A percentile compares a stretch with the other conserved stretches of the same genome.
phyloP scores from a whole-genome alignment of 2,113 vertebrate species.

The Phrynosoma platyrhinos region DNA sequence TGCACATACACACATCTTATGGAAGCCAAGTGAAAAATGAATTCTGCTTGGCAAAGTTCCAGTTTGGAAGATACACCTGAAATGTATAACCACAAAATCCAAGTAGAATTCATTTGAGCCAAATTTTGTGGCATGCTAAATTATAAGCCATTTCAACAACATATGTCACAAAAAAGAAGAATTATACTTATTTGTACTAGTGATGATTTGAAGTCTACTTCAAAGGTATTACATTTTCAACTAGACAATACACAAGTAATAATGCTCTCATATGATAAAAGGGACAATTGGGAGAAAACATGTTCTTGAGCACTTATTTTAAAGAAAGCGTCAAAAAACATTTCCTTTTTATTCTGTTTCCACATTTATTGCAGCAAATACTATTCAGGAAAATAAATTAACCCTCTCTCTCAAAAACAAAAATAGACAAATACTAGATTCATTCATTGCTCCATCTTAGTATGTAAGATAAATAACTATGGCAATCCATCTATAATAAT shows the following conservation, averaged over 20 bases:
- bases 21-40: background rate
- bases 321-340: background rate
- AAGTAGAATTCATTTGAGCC: background rate
- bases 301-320: background rate
- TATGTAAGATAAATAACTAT: too few species aligned
- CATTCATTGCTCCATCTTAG: too few species aligned
- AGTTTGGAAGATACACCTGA: background rate
- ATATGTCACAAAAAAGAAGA: background rate
- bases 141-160: background rate
- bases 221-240: background rate
- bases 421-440: too few species aligned
- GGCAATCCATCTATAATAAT: too few species aligned
- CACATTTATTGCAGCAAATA: too few species aligned
- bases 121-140: background rate
- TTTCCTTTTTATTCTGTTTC: too few species aligned
- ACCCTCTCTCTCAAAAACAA: too few species aligned
- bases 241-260: background rate
- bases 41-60: background rate
- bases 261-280: background rate
- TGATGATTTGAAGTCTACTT: background rate
- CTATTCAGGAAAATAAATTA: too few species aligned
- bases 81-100: background rate
- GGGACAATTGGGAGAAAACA: background rate
- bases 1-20: background rate
- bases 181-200: rapidly evolving